These are phyloP conservation scores for Anisognathus igniventris DNA, from an alignment of 2,797 vertebrate species.

Conservation along the genomic window DNA sequence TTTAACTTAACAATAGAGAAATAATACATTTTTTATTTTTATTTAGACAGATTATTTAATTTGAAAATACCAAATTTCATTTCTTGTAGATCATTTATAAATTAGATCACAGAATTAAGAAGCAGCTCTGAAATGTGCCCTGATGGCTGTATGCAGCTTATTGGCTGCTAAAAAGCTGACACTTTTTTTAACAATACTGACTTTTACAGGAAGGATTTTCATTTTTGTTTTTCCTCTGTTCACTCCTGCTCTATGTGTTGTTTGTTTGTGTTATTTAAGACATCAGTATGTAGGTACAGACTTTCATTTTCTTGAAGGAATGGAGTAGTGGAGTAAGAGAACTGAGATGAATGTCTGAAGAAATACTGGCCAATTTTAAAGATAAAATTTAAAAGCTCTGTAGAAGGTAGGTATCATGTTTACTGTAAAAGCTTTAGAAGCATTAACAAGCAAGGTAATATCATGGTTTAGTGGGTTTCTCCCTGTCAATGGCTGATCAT, in stretches of 20 bases:
- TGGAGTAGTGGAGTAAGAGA: neutral
- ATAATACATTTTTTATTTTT: neutral
- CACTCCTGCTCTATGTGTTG: neutral
- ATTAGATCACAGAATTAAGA: neutral
- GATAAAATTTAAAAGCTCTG: neutral
- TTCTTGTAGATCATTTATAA: neutral
- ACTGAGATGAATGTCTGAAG: neutral
- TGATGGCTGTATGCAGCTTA: neutral
- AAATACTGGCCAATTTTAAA: neutral
- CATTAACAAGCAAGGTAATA: neutral
- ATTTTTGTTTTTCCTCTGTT: neutral
- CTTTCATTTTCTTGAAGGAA: neutral
- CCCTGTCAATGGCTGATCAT: neutral
- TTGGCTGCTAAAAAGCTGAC: neutral
- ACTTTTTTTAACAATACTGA: neutral
- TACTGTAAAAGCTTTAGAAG: neutral
- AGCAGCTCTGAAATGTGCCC: neutral
- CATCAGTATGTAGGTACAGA: neutral
- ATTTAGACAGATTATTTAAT: conserved; percentile 9
- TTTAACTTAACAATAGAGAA: neutral
- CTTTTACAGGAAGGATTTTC: neutral
- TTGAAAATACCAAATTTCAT: neutral
- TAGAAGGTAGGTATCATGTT: neutral
- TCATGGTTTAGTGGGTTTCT: neutral
- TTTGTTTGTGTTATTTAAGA: neutral